Evolutionary conservation across 2,113 vertebrate species (phyloP).

Genomic region (Drymodes brunneopygia): DNA sequence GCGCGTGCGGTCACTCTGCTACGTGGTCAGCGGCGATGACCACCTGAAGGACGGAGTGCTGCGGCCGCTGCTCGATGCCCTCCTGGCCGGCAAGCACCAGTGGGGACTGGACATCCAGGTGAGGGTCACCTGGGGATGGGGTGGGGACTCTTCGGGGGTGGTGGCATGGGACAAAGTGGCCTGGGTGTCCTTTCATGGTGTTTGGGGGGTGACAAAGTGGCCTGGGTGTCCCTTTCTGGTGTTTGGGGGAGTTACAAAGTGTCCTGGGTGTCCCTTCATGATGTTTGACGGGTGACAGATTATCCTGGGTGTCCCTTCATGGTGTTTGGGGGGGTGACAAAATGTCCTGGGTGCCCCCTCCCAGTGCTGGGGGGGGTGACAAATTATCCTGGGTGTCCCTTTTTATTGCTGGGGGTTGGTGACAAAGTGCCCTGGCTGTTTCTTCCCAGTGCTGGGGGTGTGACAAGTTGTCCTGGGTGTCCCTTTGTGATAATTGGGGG

Average conservation of each 20-base stretch:
- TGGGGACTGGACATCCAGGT: slow-evolving; percentile 85
- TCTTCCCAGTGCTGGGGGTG: neutral
- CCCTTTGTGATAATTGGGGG: neutral
- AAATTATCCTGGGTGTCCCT: neutral
- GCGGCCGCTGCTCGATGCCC: slow-evolving; percentile 80
- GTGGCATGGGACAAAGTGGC: too few relatives aligned
- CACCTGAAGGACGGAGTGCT: slow-evolving; percentile 78
- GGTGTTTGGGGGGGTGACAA: neutral
- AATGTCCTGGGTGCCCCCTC: neutral
- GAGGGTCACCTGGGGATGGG: rapidly evolving
- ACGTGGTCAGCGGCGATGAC: slow-evolving; percentile 88
- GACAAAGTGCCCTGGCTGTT: neutral
- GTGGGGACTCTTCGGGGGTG: too few relatives aligned
- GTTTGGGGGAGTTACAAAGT: neutral
- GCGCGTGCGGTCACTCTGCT: slow-evolving; percentile 82
- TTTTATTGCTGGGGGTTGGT: too few relatives aligned
- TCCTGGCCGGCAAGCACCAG: slow-evolving; percentile 80
- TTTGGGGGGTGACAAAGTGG: rapidly evolving
- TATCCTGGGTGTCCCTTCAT: neutral
- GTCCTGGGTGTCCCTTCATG: too few relatives aligned
- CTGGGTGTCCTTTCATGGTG: too few relatives aligned
- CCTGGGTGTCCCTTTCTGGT: rapidly evolving
- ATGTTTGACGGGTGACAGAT: too few relatives aligned
- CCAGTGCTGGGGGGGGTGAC: neutral
- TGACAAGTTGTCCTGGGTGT: too few relatives aligned